Conservation (phyloP, 2,113 vertebrate species). For the Myiagra hebetior region DNA sequence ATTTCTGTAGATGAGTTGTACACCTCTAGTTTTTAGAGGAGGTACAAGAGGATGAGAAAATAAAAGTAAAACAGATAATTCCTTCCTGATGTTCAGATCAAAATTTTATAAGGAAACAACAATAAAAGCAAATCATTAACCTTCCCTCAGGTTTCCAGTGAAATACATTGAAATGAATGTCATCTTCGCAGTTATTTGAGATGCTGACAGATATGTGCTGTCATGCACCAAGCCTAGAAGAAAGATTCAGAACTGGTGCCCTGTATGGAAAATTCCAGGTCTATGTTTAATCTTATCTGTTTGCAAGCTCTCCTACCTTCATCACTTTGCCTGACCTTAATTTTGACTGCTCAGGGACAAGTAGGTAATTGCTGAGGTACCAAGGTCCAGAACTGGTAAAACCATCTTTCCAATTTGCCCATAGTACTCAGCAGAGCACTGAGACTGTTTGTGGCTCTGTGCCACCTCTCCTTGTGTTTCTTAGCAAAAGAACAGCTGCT, state of each 20-base stretch:
- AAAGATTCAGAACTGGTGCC: neutral
- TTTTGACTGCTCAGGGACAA: neutral
- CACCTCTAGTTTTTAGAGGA: neutral
- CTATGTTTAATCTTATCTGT: neutral
- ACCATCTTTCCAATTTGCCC: neutral
- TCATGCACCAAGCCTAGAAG: neutral
- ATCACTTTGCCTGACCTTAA: neutral
- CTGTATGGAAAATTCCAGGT: neutral
- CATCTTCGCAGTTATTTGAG: neutral
- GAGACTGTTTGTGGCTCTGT: neutral
- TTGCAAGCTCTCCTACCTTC: neutral
- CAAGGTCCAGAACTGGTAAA: neutral
- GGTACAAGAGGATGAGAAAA: neutral
- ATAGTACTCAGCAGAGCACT: neutral
- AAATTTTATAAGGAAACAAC: neutral
- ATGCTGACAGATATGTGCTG: neutral
- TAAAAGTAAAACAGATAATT: neutral
- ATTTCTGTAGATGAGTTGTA: neutral
- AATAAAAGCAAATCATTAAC: neutral
- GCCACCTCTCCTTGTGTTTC: neutral
- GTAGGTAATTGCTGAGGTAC: neutral
- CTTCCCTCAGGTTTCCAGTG: neutral
- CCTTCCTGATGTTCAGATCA: neutral
- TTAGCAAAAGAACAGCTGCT: neutral
- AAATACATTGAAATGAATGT: neutral